Conservation (phyloP, 1,140 invertebrate genomes). For the Zophobas atratus region DNA sequence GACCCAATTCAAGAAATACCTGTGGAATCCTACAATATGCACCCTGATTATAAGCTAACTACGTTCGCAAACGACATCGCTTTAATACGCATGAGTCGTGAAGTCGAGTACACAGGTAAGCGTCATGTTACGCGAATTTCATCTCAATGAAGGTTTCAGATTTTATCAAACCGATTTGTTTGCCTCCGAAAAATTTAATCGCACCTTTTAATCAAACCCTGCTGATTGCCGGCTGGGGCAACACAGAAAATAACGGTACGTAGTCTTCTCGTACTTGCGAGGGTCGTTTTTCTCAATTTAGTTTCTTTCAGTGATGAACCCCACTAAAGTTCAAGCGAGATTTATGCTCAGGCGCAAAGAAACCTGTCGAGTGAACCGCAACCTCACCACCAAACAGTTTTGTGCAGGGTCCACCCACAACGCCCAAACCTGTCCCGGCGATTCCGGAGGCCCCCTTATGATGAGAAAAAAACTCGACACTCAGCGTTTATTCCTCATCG, state of each 20-base stretch:
- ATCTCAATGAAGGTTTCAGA: conserved; percentile 50
- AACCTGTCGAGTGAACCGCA: conserved; percentile 69
- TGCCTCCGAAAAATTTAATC: conserved; percentile 61
- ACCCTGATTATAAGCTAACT: conserved; percentile 69
- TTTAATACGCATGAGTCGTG: conserved; percentile 71
- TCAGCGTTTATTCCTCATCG: conserved; percentile 67
- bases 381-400: conserved; percentile 69
- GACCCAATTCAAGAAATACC: conserved; percentile 68
- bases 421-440: conserved; percentile 78
- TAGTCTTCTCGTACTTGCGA: too few relatives aligned
- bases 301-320: background rate
- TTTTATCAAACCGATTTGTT: conserved; percentile 44
- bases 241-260: conserved; percentile 73
- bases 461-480: conserved; percentile 63
- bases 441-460: conserved; percentile 74
- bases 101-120: conserved; percentile 70
- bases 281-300: conserved; percentile 59
- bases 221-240: conserved; percentile 88
- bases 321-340: conserved; percentile 63
- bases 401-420: conserved; percentile 75
- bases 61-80: conserved; percentile 74
- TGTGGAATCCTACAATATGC: conserved; percentile 51
- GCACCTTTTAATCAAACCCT: conserved; percentile 72
- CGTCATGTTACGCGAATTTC: background rate
- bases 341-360: conserved; percentile 67